Base-by-base conservation (phyloP, 2,888 invertebrate genomes). In the Subacronicta megacephala region DNA sequence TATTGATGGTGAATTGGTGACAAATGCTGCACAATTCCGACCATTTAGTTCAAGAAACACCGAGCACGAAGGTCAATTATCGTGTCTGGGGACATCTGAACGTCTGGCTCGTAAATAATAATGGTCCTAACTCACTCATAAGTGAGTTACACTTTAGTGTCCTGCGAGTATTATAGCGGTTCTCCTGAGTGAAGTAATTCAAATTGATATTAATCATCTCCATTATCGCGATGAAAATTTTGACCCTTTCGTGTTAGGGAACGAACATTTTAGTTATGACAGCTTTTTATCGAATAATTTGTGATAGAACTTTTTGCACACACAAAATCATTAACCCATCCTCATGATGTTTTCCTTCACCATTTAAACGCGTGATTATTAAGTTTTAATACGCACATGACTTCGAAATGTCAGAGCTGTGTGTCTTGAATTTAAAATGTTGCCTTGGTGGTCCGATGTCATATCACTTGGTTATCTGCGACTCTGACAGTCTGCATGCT, bases 201-300 rank as follows among this genome's bases (percentile, higher is more conserved):
- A 44, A 47, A 63, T 63, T 57, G 37, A 56, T 63, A 51, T 50
- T 49, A 45, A 55, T 62, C 35, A 35, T 7, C 3, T 37, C 42
- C 46, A 60, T 62, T 62, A 56, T 4, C 33, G 2, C 50, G 49
- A 62, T 62, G 45, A 42, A 17, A 26, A 33, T 49, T 12, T 33
- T 40, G 1, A 26, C 33, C 4, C 42, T 9, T 36, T n/a, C 12
- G 7, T 51, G 5, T 45, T 16, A 9, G 12, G 5, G 15, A 12
- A 29, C 2, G n/a, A 12, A n/a, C n/a, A 29, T 12, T 29, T 29
- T 16, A 10, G 26, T 26, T 26, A 10, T 10, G 9, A 3, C 26
- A 26, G 2, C 3, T 23, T 10, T 29, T 12, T 29, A 29, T 29
- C 12, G 12, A n/a, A 6, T 20, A 20, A 1, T 3, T 20, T 6